Conservation (phyloP, 2,113 vertebrate genomes). For the Mobula birostris region DNA sequence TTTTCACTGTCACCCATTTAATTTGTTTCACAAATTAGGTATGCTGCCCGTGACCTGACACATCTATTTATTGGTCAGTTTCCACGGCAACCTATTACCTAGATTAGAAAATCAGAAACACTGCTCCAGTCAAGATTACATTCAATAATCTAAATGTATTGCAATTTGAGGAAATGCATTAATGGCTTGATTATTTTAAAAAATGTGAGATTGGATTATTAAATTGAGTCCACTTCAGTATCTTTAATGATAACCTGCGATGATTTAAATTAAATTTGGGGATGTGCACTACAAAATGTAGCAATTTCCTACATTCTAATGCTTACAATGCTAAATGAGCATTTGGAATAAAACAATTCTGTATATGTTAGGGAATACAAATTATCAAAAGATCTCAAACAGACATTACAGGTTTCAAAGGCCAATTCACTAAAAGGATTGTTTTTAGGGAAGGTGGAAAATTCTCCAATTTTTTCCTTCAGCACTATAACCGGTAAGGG, state of each 20-base stretch:
- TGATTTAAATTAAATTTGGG: neutral
- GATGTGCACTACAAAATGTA: neutral
- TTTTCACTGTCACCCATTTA: neutral
- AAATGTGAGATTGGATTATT: neutral
- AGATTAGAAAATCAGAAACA: neutral
- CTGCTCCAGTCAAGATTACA: neutral
- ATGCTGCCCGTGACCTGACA: neutral
- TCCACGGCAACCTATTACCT: neutral
- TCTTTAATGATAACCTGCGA: neutral
- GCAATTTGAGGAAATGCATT: neutral
- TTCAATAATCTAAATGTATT: neutral
- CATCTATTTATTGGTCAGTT: slow-evolving; percentile 9
- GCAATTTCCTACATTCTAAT: neutral
- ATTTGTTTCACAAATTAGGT: slow-evolving; percentile 26
- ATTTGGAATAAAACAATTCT: neutral
- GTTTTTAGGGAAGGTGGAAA: neutral
- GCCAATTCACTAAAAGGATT: neutral
- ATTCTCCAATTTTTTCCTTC: neutral
- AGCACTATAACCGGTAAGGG: neutral
- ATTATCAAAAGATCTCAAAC: neutral
- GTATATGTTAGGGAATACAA: neutral
- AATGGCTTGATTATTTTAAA: neutral
- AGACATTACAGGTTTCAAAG: neutral
- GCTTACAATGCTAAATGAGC: neutral
- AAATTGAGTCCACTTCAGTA: neutral